Base-by-base conservation (phyloP, 2,113 vertebrate species). In the Herpetotheres cachinnans region DNA sequence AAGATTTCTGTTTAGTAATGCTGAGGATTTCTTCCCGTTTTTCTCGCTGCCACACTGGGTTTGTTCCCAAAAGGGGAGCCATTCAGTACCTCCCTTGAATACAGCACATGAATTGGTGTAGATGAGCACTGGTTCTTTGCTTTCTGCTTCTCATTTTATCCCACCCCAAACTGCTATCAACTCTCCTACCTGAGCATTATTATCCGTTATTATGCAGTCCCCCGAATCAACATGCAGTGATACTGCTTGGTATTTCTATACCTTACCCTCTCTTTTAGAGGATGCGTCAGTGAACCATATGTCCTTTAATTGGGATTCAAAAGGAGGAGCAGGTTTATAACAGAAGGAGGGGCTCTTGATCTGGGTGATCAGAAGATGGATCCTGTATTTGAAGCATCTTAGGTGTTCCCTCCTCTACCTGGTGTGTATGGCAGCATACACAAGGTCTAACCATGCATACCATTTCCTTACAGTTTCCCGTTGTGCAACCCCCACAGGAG, bases 211-310 rank as follows among this genome's bases (percentile, higher is more conserved):
- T 30, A 56, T 16, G 13, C 20, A 40, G 26, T 36, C 36, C 11
- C 15, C 32, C 36, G 36, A 66, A 82, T 36, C n/a, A n/a, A 25
- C 21, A 26, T 44, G 30, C 30, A 50, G 26, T 44, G 17, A 16
- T 14, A 44, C 36, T 36, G 16, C 20, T 50, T 20, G n/a, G 13
- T 58, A 12, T 36, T 36, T 66, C 46, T 36, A 44, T 9, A 13
- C 30, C 56, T 58, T 44, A 42, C 14, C 16, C 25, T 58, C 36
- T 58, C 1, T 0, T 65, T 27, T 62, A 56, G 38, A 0, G 0
- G 55, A 56, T 2, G 0, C 16, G 30, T 49, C 24, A 47, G 16
- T 42, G 72, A 72, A 49, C 30, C 25, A 72, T 30, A 49, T 2
- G 65, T n/a, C 8, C 8, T 26, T 56, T 49, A 42, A 13, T 10